Evolutionary conservation across 2,113 vertebrate genomes (phyloP), one percentile per base, ranked within the genome.

Genomic region (Pterophyllum scalare): DNA sequence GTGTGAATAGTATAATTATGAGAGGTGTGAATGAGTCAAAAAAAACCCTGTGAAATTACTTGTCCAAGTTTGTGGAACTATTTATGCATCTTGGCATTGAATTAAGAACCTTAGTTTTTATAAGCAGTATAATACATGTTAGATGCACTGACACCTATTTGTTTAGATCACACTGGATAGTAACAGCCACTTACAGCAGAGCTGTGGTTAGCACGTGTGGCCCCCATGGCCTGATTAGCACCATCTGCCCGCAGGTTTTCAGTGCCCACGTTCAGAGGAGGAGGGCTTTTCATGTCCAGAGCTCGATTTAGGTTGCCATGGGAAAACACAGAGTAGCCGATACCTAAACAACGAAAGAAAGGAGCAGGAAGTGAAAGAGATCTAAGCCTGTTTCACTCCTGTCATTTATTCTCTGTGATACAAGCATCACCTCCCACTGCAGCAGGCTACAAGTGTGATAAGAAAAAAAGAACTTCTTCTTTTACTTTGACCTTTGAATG

Each of bases 311-410:
- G 94, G 93, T 94, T 95, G 82, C 95, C 86, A 0, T 96, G 83
- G 0, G 97, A 95, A 93, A 97, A 97, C 87, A 97, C 89, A 0
- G 97, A 96, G 92, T 97, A 97, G 80, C 96, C 89, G 2, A 97
- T 92, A 67, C 97, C 98, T 98, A 89, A 5, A 11, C 33, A 83
- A 76, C 17, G 22, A 80, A 62, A 81, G 61, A 88, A 22, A 82
- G 84, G 90, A 87, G 89, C 79, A 87, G 92, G 94, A 95, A 94
- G 91, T 94, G 93, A 95, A 94, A 82, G 90, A 94, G 89, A 93
- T 91, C 91, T 92, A 90, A 91, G 87, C 59, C 28, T 85, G 74
- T 90, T 91, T 91, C 90, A 79, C 46, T 87, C 70, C 77, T 72
- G 76, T 86, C 26, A 81, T 82, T 84, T 77, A 75, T 74, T 87